These are phyloP conservation scores for Gymnoscopelus braueri DNA, from an alignment of 2,797 vertebrate genomes.

Conservation along the genomic window DNA sequence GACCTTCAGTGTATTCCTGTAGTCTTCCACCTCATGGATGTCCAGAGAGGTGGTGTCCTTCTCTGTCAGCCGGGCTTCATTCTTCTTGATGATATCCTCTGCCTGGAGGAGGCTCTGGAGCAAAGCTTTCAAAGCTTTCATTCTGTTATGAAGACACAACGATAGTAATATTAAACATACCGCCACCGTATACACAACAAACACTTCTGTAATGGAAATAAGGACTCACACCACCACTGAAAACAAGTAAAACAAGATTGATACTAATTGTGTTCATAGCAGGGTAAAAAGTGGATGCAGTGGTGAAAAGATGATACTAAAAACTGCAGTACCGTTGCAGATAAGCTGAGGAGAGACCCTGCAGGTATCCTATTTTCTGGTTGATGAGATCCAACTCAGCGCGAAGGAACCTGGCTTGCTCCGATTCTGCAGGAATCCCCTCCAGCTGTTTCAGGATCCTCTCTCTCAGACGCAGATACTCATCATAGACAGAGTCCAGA, in stretches of 20 bases:
- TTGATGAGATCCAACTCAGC: slow-evolving; percentile 89
- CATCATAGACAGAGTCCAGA: slow-evolving; percentile 86
- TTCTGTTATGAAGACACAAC: slow-evolving; percentile 72
- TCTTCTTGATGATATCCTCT: slow-evolving; percentile 92
- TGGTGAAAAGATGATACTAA: neutral
- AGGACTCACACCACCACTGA: neutral
- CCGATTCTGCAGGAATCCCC: slow-evolving; percentile 83
- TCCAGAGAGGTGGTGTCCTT: slow-evolving; percentile 94
- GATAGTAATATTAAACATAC: neutral
- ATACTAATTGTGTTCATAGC: neutral
- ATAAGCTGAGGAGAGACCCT: slow-evolving; percentile 88
- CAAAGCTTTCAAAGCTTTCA: slow-evolving; percentile 84
- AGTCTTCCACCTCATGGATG: slow-evolving; percentile 87
- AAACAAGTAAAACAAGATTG: neutral
- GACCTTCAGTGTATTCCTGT: slow-evolving; percentile 89
- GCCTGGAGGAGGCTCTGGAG: slow-evolving; percentile 86
- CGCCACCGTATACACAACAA: neutral
- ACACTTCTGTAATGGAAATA: neutral
- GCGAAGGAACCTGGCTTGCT: slow-evolving; percentile 90
- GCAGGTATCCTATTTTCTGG: slow-evolving; percentile 89
- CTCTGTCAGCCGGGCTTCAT: slow-evolving; percentile 93
- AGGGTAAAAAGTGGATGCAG: neutral
- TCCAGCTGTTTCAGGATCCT: slow-evolving; percentile 81
- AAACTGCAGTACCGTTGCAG: slow-evolving; percentile 84
- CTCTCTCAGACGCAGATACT: slow-evolving; percentile 90